Base-by-base conservation (phyloP, 2,888 invertebrate genomes). In the Microctonus brassicae region DNA sequence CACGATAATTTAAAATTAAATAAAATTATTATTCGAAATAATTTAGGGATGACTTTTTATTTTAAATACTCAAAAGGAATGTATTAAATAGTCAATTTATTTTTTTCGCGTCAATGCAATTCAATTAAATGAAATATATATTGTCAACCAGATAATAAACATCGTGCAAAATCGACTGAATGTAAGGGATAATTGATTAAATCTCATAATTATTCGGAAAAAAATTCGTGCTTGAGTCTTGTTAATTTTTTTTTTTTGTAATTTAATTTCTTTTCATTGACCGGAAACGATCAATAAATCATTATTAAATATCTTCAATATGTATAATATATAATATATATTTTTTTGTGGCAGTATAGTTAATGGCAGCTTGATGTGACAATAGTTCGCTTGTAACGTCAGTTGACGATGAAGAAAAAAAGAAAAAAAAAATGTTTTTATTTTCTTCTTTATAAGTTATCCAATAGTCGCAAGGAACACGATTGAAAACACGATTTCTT, bases 331-430 rank as follows among this genome's bases (percentile, higher is more conserved):
- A 62, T 39, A 80, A n/a, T 81, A 80, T 69, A 53, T 67, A 58
- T 60, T 67, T 58, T 73, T 77, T 78, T 83, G 83, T 86, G 87
- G 87, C 87, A 87, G 87, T 87, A 86, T 77, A 76, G 77, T 74
- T 82, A 84, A 86, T 86, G 86, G 87, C 87, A 87, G 86, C 86
- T 81, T 84, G 74, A 80, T 79, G 58, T 42, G 58, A 71, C 55
- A 80, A 83, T 80, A 77, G 47, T 20, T 64, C 42, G 26, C 52
- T 72, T 62, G 65, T 69, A 77, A 80, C 77, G 77, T 78, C 73
- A 63, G 68, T 39, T 47, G 5, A 17, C 17, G 17, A 7, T n/a
- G 47, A 20, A 47, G 47, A 47, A 20, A 9, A 47, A 17, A 36
- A 47, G 9, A 20, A 29, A 29, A 5, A 5, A 29, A 7, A 5